Evolutionary conservation across 2,888 invertebrate genomes (phyloP).

Genomic region (Atrina japonica): DNA sequence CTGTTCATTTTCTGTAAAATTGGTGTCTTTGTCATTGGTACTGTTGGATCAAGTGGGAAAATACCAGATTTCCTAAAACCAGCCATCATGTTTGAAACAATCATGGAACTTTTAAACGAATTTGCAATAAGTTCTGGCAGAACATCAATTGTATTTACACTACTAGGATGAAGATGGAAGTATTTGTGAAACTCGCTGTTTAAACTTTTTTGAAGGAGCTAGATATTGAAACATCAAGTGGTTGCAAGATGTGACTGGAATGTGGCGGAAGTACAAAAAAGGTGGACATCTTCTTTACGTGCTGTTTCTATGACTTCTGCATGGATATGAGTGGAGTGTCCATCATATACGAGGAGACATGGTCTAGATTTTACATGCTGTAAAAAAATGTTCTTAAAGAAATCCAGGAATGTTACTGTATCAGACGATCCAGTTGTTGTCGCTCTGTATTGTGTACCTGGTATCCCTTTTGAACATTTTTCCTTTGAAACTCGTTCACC

Average conservation of each 20-base stretch:
- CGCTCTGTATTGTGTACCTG: background rate
- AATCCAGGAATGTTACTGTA: constrained; percentile 43
- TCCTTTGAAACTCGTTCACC: constrained; percentile 34
- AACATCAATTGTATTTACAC: constrained; percentile 26
- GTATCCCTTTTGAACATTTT: constrained; percentile 18
- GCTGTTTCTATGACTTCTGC: constrained; percentile 35
- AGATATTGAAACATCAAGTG: constrained; percentile 39
- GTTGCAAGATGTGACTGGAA: constrained; percentile 41
- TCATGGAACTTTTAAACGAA: constrained; percentile 17
- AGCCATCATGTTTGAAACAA: constrained; percentile 30
- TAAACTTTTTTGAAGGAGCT: constrained; percentile 40
- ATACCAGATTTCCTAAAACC: constrained; percentile 22
- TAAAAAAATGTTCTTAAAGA: constrained; percentile 39
- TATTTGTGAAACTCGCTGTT: constrained; percentile 36
- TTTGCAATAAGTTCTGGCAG: constrained; percentile 23
- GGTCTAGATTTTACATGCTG: constrained; percentile 31
- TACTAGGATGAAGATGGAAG: constrained; percentile 19
- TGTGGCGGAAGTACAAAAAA: constrained; percentile 43
- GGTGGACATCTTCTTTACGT: constrained; percentile 24
- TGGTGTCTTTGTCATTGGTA: constrained; percentile 21
- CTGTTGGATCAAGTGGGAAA: constrained; percentile 37
- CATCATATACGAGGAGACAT: constrained; percentile 43
- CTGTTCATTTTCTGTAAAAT: constrained; percentile 7
- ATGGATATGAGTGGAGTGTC: constrained; percentile 43
- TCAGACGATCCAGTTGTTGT: too few species aligned